Conservation (phyloP, 1,140 invertebrate genomes). For the Drosophila takahashii region DNA sequence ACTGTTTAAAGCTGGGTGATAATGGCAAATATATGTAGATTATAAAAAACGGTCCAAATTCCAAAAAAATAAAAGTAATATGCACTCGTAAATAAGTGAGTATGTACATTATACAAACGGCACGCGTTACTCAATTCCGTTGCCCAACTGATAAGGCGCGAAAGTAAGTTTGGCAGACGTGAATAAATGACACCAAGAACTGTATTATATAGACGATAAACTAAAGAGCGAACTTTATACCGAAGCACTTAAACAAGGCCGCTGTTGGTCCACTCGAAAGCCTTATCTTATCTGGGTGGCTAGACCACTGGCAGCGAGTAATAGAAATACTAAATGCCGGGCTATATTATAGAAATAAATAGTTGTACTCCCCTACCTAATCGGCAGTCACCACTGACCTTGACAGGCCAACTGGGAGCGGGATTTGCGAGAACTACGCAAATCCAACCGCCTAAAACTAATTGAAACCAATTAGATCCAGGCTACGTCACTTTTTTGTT, state of each 20-base stretch:
- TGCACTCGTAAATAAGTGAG: background rate
- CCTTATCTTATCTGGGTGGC: constrained; percentile 61
- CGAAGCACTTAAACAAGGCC: constrained; percentile 50
- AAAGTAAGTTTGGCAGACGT: constrained; percentile 4
- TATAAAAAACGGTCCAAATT: constrained; percentile 44
- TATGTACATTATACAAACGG: constrained; percentile 11
- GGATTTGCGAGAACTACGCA: constrained; percentile 44
- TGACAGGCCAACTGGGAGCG: constrained; percentile 27
- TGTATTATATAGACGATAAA: constrained; percentile 40
- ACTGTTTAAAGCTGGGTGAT: constrained; percentile 11
- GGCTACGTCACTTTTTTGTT: constrained; percentile 31
- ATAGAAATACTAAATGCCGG: constrained; percentile 24
- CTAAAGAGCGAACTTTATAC: constrained; percentile 40
- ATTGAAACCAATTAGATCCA: constrained; percentile 56
- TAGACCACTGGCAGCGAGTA: constrained; percentile 56
- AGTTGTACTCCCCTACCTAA: constrained; percentile 36
- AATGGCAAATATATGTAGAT: background rate
- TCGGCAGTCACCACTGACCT: constrained; percentile 45
- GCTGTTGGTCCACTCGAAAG: constrained; percentile 22
- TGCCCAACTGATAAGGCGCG: constrained; percentile 50
- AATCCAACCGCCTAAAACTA: constrained; percentile 52
- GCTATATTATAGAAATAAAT: constrained; percentile 18
- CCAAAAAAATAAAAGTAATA: constrained; percentile 18
- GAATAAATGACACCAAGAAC: constrained; percentile 7
- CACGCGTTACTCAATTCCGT: constrained; percentile 47